Conservation (phyloP, 2,888 invertebrate genomes). For the Athrips mouffetella region DNA sequence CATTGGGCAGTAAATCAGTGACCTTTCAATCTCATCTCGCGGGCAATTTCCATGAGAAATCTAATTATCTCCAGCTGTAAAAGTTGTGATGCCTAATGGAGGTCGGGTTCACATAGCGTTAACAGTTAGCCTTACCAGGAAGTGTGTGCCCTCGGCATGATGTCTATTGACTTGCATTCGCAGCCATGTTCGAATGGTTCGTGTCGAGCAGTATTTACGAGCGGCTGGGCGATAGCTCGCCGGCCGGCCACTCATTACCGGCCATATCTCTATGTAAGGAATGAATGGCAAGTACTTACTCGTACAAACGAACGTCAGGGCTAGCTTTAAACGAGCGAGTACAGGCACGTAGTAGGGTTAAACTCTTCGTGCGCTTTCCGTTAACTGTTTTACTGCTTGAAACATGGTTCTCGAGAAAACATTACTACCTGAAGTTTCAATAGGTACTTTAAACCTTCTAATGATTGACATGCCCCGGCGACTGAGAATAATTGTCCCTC, state of each 20-base stretch:
- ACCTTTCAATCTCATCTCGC: slow-evolving; percentile 47
- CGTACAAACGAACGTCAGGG: slow-evolving; percentile 58
- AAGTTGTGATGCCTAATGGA: slow-evolving; percentile 32
- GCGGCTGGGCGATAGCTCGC: slow-evolving; percentile 67
- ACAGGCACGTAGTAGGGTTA: slow-evolving; percentile 59
- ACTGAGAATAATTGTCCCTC: slow-evolving; percentile 12
- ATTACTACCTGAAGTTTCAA: slow-evolving; percentile 26
- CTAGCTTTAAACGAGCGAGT: slow-evolving; percentile 56
- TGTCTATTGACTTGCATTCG: slow-evolving; percentile 67
- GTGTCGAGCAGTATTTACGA: slow-evolving; percentile 70
- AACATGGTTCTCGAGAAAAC: slow-evolving; percentile 45
- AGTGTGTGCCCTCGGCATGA: slow-evolving; percentile 52
- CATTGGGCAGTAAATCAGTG: slow-evolving; percentile 50
- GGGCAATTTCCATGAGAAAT: slow-evolving; percentile 33
- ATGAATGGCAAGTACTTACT: slow-evolving; percentile 70
- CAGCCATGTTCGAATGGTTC: slow-evolving; percentile 63
- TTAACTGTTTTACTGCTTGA: slow-evolving; percentile 52
- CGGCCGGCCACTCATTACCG: slow-evolving; percentile 65
- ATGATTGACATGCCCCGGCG: slow-evolving; percentile 21
- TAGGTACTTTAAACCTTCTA: slow-evolving; percentile 22
- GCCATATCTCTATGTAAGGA: slow-evolving; percentile 70
- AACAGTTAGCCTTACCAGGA: slow-evolving; percentile 56
- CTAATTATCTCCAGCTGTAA: slow-evolving; percentile 39
- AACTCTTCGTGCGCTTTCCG: slow-evolving; percentile 49
- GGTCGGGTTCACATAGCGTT: slow-evolving; percentile 30